Base-by-base conservation (phyloP, 1,140 invertebrate genomes). In the Nixonia krombeini region DNA sequence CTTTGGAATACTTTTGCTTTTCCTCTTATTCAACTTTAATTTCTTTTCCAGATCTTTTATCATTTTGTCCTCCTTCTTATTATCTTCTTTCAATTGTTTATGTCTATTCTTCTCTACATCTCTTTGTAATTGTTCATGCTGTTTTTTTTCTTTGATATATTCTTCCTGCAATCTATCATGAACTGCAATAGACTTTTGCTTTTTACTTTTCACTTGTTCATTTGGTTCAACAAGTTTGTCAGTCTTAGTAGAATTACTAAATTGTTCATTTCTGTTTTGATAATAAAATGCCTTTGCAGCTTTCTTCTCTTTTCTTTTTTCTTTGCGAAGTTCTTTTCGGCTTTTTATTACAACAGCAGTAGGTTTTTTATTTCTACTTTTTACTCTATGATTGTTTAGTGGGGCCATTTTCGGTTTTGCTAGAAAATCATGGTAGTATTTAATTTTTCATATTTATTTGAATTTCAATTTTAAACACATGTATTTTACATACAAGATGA, bases 41-140 rank as follows among this genome's bases (percentile, higher is more conserved):
- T 92, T 89, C 79, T 97, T 96, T 74, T 94, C 94, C 51, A 96
- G 78, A 72, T 90, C 89, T 71, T 90, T 91, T 9, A 97, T 95
- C 33, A 89, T 85, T 68, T 86, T 89, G 53, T 97, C 94, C 82
- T 97, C 95, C 12, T 90, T 87, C 37, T 89, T 83, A 85, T 94
- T 94, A 0, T 90, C 93, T 70, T 91, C 76, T 9, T 88, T 57
- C 8, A 94, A 75, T 66, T 90, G 88, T 78, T 50, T 88, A 87
- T 58, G 87, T 78, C 73, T 88, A 88, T 64, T 88, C 52, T 83
- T 86, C 55, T 62, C 46, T 69, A 81, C 38, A 76, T 77, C 21
- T 76, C 74, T 21, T 69, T 74, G 26, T 21, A 58, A 69, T 51
- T 80, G 59, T 37, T 57, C 37, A n/a, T 74, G 47, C 63, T 74